These are phyloP conservation scores for Drosophila ironensis DNA, from an alignment of 1,140 invertebrate genomes.

Conservation along the genomic window DNA sequence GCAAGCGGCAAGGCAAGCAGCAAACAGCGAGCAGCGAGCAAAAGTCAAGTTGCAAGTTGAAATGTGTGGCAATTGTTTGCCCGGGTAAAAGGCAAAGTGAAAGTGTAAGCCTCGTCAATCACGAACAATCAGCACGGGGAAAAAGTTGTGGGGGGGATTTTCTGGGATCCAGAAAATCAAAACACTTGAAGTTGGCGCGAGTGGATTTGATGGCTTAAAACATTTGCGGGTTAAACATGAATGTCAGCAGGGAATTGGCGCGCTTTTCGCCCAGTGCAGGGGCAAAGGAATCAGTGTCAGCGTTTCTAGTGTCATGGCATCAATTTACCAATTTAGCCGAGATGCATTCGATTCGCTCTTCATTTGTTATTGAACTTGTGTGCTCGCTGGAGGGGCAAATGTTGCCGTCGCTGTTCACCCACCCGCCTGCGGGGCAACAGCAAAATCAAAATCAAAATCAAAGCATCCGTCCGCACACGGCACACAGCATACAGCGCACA, in stretches of 20 bases:
- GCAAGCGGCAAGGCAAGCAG: conserved; percentile 11
- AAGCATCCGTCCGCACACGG: neutral
- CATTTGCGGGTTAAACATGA: too few relatives aligned
- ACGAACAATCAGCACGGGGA: neutral
- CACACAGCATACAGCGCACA: neutral
- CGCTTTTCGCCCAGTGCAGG: conserved; percentile 2
- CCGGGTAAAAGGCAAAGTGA: conserved; percentile 12
- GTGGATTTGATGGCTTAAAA: too few relatives aligned
- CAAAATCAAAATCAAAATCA: too few relatives aligned
- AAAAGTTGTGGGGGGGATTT: too few relatives aligned
- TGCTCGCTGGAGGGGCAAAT: neutral
- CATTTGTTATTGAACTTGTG: conserved; percentile 32
- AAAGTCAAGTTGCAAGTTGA: conserved; percentile 79
- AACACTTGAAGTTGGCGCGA: too few relatives aligned
- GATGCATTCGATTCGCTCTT: conserved; percentile 37
- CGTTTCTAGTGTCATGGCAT: conserved; percentile 20
- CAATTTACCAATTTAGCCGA: conserved; percentile 34
- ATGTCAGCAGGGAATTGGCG: too few relatives aligned
- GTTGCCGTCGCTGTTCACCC: too few relatives aligned
- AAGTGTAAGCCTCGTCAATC: conserved; percentile 51
- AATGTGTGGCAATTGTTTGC: conserved; percentile 72
- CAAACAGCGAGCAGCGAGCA: conserved; percentile 43
- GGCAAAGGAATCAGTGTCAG: conserved; percentile 21
- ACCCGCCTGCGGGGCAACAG: too few relatives aligned
- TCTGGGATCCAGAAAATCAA: too few relatives aligned